A percentile compares a stretch with the other conserved stretches of the same genome.
These are phyloP conservation scores for Emberiza fucata DNA, from an alignment of 2,113 vertebrate genomes.

Conservation along the genomic window DNA sequence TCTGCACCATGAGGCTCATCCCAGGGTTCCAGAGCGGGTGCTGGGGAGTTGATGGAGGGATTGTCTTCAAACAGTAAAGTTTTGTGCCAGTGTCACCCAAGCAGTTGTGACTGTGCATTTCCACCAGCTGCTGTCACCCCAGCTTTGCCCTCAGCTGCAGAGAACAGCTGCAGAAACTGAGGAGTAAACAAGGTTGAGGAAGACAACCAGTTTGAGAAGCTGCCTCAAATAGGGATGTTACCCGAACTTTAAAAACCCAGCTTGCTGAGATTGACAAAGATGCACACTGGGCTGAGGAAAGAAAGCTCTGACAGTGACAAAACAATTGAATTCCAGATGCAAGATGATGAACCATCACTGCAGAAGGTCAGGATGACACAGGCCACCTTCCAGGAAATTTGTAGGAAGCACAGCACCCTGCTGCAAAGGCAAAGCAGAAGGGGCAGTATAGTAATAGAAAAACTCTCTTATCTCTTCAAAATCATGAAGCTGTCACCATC, in stretches of 20 bases:
- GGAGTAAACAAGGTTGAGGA: neutral
- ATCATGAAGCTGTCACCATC: neutral
- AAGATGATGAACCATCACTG: neutral
- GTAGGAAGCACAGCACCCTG: neutral
- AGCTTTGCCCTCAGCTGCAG: neutral
- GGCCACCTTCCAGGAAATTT: neutral
- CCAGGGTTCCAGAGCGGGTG: neutral
- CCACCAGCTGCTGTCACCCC: neutral
- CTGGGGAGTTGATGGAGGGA: neutral
- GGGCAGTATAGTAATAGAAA: neutral
- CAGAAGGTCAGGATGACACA: neutral
- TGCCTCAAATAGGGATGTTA: neutral
- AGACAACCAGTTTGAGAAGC: neutral
- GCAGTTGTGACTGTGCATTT: neutral
- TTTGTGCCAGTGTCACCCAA: neutral
- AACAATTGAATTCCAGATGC: neutral
- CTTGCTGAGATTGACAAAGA: neutral
- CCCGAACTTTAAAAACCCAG: neutral
- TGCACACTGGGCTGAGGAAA: neutral
- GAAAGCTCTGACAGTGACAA: neutral
- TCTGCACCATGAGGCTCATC: rapidly evolving
- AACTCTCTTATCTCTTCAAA: neutral
- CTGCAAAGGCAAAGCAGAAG: neutral
- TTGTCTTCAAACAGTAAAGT: neutral
- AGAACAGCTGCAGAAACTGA: neutral